Conservation (phyloP, 1,140 invertebrate species). For the Halotydeus destructor region DNA sequence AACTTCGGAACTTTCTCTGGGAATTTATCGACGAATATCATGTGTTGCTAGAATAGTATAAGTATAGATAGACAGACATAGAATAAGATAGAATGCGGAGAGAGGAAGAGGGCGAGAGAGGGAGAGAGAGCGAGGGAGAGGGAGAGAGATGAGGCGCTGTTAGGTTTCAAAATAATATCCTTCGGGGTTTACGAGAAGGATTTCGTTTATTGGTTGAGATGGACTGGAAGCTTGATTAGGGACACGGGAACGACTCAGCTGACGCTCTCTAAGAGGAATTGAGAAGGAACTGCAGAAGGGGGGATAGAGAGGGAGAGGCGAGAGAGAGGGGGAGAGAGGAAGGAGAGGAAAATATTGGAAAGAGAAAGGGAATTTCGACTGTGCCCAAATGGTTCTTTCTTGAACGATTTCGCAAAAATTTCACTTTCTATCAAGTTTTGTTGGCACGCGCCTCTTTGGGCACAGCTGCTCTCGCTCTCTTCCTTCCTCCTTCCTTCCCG, state of each 20-base stretch:
- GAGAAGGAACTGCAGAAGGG: neutral
- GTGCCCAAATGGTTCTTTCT: too few species aligned
- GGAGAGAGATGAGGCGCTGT: too few species aligned
- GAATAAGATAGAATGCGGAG: too few species aligned
- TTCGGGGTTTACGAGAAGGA: neutral
- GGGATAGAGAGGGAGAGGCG: neutral
- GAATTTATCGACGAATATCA: slow-evolving; percentile 3
- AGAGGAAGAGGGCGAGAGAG: too few species aligned
- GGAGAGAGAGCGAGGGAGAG: too few species aligned
- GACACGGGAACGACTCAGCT: neutral
- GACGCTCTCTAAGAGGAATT: neutral
- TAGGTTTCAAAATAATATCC: slow-evolving; percentile 4
- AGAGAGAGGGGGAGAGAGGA: neutral
- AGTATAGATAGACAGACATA: too few species aligned
- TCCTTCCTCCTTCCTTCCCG: too few species aligned
- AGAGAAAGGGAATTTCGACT: neutral
- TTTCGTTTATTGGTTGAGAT: neutral
- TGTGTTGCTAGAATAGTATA: too few species aligned
- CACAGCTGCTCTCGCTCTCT: too few species aligned
- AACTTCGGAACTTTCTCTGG: neutral
- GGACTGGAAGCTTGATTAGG: neutral
- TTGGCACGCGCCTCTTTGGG: too few species aligned
- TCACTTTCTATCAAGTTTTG: too few species aligned
- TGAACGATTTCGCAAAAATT: too few species aligned
- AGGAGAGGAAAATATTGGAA: neutral